Evolutionary conservation across 2,888 invertebrate species (phyloP).

Genomic region (Tyria jacobaeae): DNA sequence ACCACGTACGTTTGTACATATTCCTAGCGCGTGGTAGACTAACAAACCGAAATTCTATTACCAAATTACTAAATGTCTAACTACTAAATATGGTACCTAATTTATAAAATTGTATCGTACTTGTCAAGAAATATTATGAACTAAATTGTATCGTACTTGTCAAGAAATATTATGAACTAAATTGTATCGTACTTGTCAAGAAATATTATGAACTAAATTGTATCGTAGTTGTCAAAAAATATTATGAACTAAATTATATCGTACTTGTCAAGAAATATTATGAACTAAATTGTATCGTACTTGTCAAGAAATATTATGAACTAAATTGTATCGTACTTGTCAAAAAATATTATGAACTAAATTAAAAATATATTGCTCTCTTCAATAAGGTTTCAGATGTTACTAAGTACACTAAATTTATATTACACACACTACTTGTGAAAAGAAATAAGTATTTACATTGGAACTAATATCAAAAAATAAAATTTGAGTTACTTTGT

Average conservation of each 20-base stretch:
- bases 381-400: background rate
- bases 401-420: background rate
- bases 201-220: too few species aligned
- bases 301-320: too few species aligned
- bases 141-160: too few species aligned
- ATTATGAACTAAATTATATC: too few species aligned
- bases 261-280: too few species aligned
- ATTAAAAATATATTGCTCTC: background rate
- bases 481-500: background rate
- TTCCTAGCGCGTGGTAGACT: slow-evolving; percentile 75
- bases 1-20: slow-evolving; percentile 73
- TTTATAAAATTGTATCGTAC: slow-evolving; percentile 1
- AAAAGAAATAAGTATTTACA: background rate
- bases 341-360: background rate
- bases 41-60: slow-evolving; percentile 83
- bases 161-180: too few species aligned
- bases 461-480: background rate
- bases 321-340: too few species aligned
- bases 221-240: too few species aligned
- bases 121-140: background rate
- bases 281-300: too few species aligned
- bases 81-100: slow-evolving; percentile 22
- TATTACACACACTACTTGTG: background rate
- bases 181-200: too few species aligned
- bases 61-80: slow-evolving; percentile 76